phyloP scores from a whole-genome alignment of 2,113 vertebrate genomes.

The Chaetodon auriga region DNA sequence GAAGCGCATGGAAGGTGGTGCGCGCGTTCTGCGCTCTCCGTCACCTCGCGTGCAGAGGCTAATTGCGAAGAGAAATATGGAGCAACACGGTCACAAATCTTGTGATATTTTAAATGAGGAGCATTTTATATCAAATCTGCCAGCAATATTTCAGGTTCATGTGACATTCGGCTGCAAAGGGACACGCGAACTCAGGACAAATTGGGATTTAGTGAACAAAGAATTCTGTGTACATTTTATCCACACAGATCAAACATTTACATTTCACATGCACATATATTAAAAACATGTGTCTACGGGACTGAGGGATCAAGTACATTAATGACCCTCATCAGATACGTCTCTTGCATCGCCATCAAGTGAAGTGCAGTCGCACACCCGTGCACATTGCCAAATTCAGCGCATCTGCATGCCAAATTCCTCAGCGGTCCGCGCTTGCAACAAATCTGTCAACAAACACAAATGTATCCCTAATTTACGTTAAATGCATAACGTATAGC shows the following conservation, averaged over 20 bases:
- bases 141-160: neutral
- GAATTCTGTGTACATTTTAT: neutral
- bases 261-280: neutral
- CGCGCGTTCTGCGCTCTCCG: neutral
- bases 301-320: neutral
- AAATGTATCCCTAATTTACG: neutral
- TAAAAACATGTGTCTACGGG: neutral
- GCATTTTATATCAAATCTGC: neutral
- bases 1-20: neutral
- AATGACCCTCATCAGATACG: neutral
- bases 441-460: neutral
- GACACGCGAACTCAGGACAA: neutral
- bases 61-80: constrained; percentile 20
- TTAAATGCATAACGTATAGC: neutral
- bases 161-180: neutral
- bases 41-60: constrained; percentile 23
- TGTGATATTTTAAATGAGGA: neutral
- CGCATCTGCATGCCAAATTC: neutral
- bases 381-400: constrained; percentile 29
- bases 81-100: neutral
- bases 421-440: neutral
- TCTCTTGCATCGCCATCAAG: constrained; percentile 19
- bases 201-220: neutral
- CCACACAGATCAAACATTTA: neutral
- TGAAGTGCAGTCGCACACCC: constrained; percentile 23